Evolutionary conservation across 2,113 vertebrate species (phyloP), one percentile per base, ranked within the genome.

Genomic region (Proterorhinus semilunaris): DNA sequence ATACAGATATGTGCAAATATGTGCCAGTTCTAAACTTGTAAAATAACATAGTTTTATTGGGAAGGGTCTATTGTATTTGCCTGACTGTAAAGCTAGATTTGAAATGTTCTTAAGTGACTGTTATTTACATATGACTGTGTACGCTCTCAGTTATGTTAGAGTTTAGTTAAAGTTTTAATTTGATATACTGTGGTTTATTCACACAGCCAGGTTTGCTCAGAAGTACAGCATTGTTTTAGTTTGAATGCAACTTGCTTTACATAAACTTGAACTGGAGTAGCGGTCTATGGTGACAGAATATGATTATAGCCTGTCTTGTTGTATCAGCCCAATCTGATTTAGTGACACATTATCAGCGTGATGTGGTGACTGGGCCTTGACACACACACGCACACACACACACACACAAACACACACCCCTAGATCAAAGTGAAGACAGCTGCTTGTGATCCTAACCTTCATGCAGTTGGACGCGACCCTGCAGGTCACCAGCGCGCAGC

Each of bases 381-480:
- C 69, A 70, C 68, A 46, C 47, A 66, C 57, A 75, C 65, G 15
- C 49, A 50, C 10, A 50, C 9, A 50, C 49, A 50, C 62, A 54
- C 66, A 36, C 27, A 36, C 27, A 27, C 27, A 27, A 1, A 27
- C 27, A 52, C 70, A 72, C 62, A 42, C 47, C 65, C 66, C 51
- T 27, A 85, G 78, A 89, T 92, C 91, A 91, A 94, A 92, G 88
- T 70, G 52, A 72, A 87, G 79, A 76, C 90, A 91, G 90, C 90
- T 92, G 90, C 70, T 89, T 86, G 88, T 90, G 90, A 89, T 86
- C 76, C 68, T 90, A 91, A 91, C 86, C 86, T 87, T 82, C 80
- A 78, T 80, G 69, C 42, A 52, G 81, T 65, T 65, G 78, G 85
- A 76, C 53, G 58, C 84, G 88, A 91, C 80, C 83, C n/a, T 2